These are phyloP conservation scores for Lutraria lutraria DNA, from an alignment of 2,888 invertebrate species.

Conservation along the genomic window DNA sequence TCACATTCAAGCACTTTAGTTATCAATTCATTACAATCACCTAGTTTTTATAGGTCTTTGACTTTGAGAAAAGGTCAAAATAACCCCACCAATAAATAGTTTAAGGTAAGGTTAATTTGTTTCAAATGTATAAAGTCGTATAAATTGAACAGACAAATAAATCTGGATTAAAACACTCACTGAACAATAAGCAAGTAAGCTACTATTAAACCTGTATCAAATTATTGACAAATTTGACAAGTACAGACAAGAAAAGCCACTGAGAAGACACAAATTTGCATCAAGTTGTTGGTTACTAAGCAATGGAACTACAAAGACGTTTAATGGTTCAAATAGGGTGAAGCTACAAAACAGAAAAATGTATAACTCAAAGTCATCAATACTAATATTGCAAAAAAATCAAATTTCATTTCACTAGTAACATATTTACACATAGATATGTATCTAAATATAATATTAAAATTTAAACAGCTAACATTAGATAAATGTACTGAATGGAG, in stretches of 20 bases:
- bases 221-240: conserved; percentile 13
- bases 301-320: neutral
- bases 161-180: neutral
- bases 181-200: neutral
- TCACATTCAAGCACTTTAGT: conserved; percentile 44
- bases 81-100: too few relatives aligned
- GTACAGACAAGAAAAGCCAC: conserved; percentile 14
- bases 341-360: conserved; percentile 19
- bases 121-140: neutral
- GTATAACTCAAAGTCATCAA: neutral
- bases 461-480: conserved; percentile 51
- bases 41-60: neutral
- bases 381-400: conserved; percentile 22
- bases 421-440: conserved; percentile 53
- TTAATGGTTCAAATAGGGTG: neutral
- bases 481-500: conserved; percentile 26
- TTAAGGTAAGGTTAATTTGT: too few relatives aligned
- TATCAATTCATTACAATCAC: neutral
- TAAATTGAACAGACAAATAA: neutral
- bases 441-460: conserved; percentile 53
- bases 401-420: conserved; percentile 26
- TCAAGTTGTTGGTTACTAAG: conserved; percentile 12
- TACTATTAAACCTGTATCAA: neutral
- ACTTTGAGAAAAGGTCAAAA: too few relatives aligned
- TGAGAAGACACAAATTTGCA: neutral